phyloP scores from a whole-genome alignment of 2,888 invertebrate species.

The Lumbricus terrestris region DNA sequence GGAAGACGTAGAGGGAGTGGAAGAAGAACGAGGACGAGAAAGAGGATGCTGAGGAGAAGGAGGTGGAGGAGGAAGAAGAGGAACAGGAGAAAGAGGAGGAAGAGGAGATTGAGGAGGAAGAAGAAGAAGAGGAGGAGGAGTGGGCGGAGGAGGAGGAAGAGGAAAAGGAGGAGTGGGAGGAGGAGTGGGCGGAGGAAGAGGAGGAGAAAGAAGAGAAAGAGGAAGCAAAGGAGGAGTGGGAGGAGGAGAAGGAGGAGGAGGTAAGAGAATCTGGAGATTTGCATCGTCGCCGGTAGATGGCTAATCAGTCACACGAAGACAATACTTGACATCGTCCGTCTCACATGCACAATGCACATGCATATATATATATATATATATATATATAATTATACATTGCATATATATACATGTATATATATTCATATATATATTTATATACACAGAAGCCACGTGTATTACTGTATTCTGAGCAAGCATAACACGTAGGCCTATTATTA shows the following conservation, averaged over 20 bases:
- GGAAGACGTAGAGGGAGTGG: background rate
- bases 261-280: no score
- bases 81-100: no score
- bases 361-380: no score
- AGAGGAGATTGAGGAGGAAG: no score
- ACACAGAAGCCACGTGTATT: no score
- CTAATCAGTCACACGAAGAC: background rate
- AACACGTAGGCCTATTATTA: background rate
- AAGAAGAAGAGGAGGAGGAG: background rate
- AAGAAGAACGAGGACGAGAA: background rate
- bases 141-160: conserved; percentile 21
- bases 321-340: background rate
- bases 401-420: no score
- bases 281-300: background rate
- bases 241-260: background rate
- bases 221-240: background rate
- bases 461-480: background rate
- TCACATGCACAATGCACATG: background rate
- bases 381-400: no score
- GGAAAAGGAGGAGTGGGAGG: background rate
- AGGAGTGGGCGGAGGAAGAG: background rate
- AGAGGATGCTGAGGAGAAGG: background rate
- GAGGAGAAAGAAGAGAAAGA: background rate
- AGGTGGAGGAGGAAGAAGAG: background rate
- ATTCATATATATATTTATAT: no score